Percentiles rank a stretch among this genome's conserved stretches.
Conservation (phyloP, 2,113 vertebrate species). For the Toxotes chatareus region DNA sequence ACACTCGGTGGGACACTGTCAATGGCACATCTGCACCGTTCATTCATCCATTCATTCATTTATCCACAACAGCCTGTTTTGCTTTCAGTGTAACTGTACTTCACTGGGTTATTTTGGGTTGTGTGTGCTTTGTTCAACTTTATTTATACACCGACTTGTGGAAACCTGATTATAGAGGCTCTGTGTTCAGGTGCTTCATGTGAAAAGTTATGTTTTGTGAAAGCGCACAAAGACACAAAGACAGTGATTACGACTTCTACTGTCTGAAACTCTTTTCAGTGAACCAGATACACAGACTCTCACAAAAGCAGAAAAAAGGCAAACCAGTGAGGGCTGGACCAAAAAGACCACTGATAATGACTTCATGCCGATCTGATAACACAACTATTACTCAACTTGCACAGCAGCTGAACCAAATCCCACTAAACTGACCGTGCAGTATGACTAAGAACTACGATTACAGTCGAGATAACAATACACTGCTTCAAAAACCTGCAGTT, state of each 20-base stretch:
- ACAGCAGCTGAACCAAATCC: conserved; percentile 26
- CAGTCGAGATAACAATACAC: not conserved
- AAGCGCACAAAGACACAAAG: conserved; percentile 21
- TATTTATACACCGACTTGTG: conserved; percentile 42
- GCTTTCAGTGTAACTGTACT: conserved; percentile 29
- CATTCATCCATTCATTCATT: conserved; percentile 47
- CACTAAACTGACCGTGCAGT: not conserved
- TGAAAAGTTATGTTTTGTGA: conserved; percentile 33
- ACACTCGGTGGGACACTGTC: conserved; percentile 21
- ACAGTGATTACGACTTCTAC: conserved; percentile 10
- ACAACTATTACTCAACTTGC: conserved; percentile 15
- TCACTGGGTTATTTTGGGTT: conserved; percentile 9
- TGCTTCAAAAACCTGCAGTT: not conserved
- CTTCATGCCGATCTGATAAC: conserved; percentile 27
- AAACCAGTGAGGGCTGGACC: not conserved
- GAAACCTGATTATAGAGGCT: conserved; percentile 46
- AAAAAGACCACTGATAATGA: conserved; percentile 26
- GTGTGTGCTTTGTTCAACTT: not conserved
- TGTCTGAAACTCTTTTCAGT: conserved; percentile 24
- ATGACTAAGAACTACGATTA: not conserved
- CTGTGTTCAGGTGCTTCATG: not conserved
- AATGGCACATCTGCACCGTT: conserved; percentile 70
- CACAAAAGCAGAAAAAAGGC: not conserved
- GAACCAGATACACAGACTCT: not conserved
- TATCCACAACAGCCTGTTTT: conserved; percentile 12